A percentile compares a stretch with the other conserved stretches of the same genome.
Conservation (phyloP, 2,888 invertebrate genomes). For the Trypoxylon attenuatum region DNA sequence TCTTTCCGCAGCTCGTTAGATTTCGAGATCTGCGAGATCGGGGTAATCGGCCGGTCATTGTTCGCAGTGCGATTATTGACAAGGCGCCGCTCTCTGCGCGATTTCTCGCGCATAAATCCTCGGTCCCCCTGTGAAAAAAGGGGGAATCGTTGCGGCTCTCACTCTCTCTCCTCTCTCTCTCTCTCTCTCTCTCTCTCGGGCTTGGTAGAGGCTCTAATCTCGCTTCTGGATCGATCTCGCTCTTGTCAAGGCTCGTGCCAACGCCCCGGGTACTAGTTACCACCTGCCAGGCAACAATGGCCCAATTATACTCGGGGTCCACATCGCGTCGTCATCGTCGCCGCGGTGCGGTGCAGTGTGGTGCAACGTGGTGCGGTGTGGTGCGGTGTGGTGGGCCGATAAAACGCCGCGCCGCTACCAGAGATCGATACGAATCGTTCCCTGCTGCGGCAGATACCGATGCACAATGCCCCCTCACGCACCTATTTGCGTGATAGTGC, state of each 20-base stretch:
- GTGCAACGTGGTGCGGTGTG: too few relatives aligned
- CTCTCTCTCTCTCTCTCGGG: too few relatives aligned
- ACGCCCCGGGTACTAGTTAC: slow-evolving; percentile 47
- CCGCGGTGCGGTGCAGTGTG: too few relatives aligned
- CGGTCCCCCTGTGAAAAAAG: slow-evolving; percentile 32
- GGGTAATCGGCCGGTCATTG: slow-evolving; percentile 35
- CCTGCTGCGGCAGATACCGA: slow-evolving; percentile 26
- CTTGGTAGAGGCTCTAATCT: slow-evolving; percentile 35
- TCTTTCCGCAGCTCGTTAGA: slow-evolving; percentile 37
- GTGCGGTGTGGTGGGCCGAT: too few relatives aligned
- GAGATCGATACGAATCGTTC: slow-evolving; percentile 61
- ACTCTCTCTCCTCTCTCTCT: too few relatives aligned
- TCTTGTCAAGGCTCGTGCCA: slow-evolving; percentile 37
- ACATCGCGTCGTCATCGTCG: slow-evolving; percentile 43
- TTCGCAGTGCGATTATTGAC: slow-evolving; percentile 26
- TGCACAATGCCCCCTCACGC: slow-evolving; percentile 29
- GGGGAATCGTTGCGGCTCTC: too few relatives aligned
- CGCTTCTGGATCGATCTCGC: slow-evolving; percentile 52
- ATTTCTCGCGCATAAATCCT: slow-evolving; percentile 33
- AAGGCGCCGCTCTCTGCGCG: slow-evolving; percentile 12
- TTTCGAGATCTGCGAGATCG: slow-evolving; percentile 24
- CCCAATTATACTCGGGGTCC: slow-evolving; percentile 61
- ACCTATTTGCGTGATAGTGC: slow-evolving; percentile 3
- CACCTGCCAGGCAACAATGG: slow-evolving; percentile 62
- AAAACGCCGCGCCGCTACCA: slow-evolving; percentile 59